Evolutionary conservation across 2,113 vertebrate genomes (phyloP).

Genomic region (Coracopsis vasa): DNA sequence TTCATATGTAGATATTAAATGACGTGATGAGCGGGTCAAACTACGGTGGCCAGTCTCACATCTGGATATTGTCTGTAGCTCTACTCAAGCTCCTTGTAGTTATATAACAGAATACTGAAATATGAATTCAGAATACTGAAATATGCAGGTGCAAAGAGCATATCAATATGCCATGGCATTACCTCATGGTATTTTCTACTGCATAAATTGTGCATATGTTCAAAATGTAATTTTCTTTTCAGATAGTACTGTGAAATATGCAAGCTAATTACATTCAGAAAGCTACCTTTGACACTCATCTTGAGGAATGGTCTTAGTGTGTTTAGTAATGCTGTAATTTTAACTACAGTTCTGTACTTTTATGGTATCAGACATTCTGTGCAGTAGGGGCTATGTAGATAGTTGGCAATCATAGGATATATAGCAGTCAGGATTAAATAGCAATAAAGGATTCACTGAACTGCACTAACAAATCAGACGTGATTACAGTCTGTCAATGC

Average conservation of each 20-base stretch:
- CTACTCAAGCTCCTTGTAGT: not conserved
- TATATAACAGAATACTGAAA: not conserved
- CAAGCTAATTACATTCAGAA: not conserved
- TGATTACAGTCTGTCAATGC: conserved; percentile 21
- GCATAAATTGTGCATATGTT: not conserved
- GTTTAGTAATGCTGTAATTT: not conserved
- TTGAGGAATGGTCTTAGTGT: not conserved
- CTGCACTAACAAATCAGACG: conserved; percentile 27
- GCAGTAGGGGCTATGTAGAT: not conserved
- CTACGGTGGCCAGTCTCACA: not conserved
- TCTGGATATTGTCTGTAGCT: not conserved
- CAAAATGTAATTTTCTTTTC: not conserved
- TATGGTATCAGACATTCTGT: not conserved
- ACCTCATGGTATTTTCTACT: not conserved
- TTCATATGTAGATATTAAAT: not conserved
- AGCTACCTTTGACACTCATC: not conserved
- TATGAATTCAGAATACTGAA: not conserved
- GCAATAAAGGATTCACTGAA: conserved; percentile 41
- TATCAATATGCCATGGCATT: not conserved
- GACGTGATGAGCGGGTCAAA: not conserved
- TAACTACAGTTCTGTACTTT: not conserved
- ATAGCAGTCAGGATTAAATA: conserved; percentile 27
- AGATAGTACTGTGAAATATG: not conserved
- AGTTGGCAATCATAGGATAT: not conserved
- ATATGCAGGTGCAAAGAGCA: not conserved